Conservation (phyloP, 2,888 invertebrate genomes). For the Leucoma salicis region DNA sequence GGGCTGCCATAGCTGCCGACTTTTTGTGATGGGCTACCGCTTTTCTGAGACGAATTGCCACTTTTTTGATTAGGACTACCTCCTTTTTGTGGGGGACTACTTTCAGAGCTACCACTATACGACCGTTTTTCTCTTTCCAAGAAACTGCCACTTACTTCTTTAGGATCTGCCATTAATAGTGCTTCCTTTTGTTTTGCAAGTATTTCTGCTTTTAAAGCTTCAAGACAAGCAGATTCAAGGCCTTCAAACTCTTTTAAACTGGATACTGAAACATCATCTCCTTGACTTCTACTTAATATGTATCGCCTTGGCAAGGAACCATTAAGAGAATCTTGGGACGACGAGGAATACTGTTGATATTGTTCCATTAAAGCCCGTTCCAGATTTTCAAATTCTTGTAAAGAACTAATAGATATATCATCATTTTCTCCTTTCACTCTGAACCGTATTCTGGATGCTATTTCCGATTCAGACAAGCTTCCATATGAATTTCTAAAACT, state of each 20-base stretch:
- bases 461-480: slow-evolving; percentile 95
- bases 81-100: slow-evolving; percentile 80
- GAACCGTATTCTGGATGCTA: slow-evolving; percentile 90
- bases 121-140: slow-evolving; percentile 77
- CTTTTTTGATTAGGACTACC: slow-evolving; percentile 72
- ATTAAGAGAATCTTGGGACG: slow-evolving; percentile 93
- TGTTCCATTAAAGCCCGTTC: slow-evolving; percentile 93
- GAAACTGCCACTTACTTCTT: slow-evolving; percentile 72
- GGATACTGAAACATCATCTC: slow-evolving; percentile 92
- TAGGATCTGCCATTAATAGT: slow-evolving; percentile 84
- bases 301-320: slow-evolving; percentile 90
- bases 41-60: slow-evolving; percentile 74
- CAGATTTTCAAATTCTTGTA: slow-evolving; percentile 96
- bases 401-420: slow-evolving; percentile 94
- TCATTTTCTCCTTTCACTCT: slow-evolving; percentile 94
- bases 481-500: slow-evolving; percentile 94
- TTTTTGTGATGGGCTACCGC: slow-evolving; percentile 75
- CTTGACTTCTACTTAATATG: slow-evolving; percentile 86
- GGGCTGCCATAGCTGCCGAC: slow-evolving; percentile 72
- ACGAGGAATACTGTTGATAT: slow-evolving; percentile 86
- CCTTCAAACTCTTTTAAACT: slow-evolving; percentile 97
- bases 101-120: slow-evolving; percentile 83
- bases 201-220: slow-evolving; percentile 91
- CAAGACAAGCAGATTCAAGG: slow-evolving; percentile 92
- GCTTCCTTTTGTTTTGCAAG: slow-evolving; percentile 94